Evolutionary conservation across 2,888 invertebrate species (phyloP), one percentile per base, ranked within the genome.

Genomic region (Ferrisia virgata): DNA sequence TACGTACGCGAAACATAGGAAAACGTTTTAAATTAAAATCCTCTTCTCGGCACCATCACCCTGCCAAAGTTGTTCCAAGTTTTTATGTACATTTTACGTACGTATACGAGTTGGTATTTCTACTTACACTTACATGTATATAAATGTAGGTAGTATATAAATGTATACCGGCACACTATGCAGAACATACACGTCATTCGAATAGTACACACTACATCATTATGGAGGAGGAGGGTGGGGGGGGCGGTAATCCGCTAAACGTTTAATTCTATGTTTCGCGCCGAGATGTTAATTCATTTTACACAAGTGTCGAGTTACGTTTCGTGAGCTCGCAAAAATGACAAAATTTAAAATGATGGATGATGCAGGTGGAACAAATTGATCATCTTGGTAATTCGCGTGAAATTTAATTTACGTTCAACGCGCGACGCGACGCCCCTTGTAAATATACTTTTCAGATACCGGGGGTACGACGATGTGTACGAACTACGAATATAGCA

Each of bases 301-400:
- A 76, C 18, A 22, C 15, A 28, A 31, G n/a, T 31, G 31, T 72
- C 72, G 31, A 72, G 72, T 25, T 72, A 47, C 47, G 31, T 72
- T 33, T 33, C 31, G 72, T 25, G 72, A 25, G 72, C 72, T 33
- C 72, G 47, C 47, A 47, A 47, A 47, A 72, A 25, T 31, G 72
- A 72, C 72, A 76, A 76, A 69, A 76, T 76, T 76, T 36, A 36
- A 76, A 76, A 76, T 76, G 72, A 76, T 36, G 72, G 72, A 76
- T 76, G 72, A 76, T 76, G 33, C 72, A 76, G 72, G 72, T 76
- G 72, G 22, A 76, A 36, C 72, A 36, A 76, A 76, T 76, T 76
- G 72, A 76, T 76, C 72, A 76, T 76, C 72, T 76, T 76, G 36
- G 72, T 76, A 76, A 76, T 76, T 64, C 64, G 64, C 64, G 64